Base-by-base conservation (phyloP, 2,797 vertebrate genomes). In the Pseudomugil gertrudae region DNA sequence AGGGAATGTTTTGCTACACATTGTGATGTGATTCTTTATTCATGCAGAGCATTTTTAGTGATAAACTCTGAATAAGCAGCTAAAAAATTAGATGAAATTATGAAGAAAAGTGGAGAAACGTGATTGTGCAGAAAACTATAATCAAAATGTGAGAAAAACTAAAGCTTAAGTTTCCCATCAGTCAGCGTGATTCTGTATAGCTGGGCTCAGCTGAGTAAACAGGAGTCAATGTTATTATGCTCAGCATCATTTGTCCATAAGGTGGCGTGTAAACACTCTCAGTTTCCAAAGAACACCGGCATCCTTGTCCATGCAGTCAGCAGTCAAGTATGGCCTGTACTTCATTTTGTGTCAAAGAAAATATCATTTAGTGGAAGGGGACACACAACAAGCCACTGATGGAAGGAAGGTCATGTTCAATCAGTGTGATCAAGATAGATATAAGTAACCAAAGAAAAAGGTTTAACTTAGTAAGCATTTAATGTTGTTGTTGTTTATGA, bases 201-300 rank as follows among this genome's bases (percentile, higher is more conserved):
- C 76, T 80, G 67, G 54, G 56, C 72, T 80, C 73, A 27, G 66
- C 43, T 48, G 66, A 45, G 13, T 53, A 47, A 67, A 21, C 57
- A 43, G 32, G 36, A 62, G 43, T 53, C 57, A 17, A 55, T 27
- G 59, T n/a, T n/a, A 68, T 48, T 10, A 13, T 72, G 85, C 72
- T 50, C 9, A 1, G 48, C 86, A 52, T 30, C 48, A 0, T 83
- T 74, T 56, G 83, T 81, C 90, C 91, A 89, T 80, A 14, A 78
- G 91, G 90, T 87, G 91, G 91, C 87, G 85, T 72, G 56, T 80
- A 4, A 29, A 68, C 59, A 6, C 90, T 89, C 75, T 89, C 70
- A 66, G 47, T 84, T 84, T 40, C 71, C 38, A 24, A 45, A 9
- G 10, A 47, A 11, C 23, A 1, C 69, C 66, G 33, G 65, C 10